Conservation (phyloP, 1,140 invertebrate genomes). For the Zelostemma sp. region DNA sequence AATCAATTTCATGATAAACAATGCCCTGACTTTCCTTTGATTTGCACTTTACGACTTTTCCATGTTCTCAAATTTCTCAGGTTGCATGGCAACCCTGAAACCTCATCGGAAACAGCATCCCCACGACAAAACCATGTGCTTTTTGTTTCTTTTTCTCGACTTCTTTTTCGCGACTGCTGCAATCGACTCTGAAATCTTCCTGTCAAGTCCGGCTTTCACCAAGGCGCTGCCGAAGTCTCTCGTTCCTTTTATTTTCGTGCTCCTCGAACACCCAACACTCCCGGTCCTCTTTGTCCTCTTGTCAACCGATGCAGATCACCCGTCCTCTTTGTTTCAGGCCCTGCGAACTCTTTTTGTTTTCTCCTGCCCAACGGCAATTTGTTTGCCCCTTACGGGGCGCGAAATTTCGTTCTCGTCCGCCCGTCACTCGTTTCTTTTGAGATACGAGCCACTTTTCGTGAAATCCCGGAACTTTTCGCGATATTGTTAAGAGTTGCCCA, state of each 20-base stretch:
- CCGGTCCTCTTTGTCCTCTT: slow-evolving; percentile 18
- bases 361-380: background rate
- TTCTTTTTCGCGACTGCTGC: slow-evolving; percentile 20
- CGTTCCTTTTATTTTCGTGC: slow-evolving; percentile 10
- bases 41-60: too few species aligned
- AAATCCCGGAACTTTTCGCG: too few species aligned
- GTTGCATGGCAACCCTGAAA: too few species aligned
- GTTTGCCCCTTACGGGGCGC: slow-evolving; percentile 4
- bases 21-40: too few species aligned
- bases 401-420: slow-evolving; percentile 11
- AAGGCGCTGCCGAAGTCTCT: slow-evolving; percentile 9
- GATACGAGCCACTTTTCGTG: too few species aligned
- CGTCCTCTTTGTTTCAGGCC: slow-evolving; percentile 11
- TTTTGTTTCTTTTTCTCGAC: slow-evolving; percentile 6
- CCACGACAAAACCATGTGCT: background rate
- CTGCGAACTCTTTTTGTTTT: slow-evolving; percentile 6
- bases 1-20: too few species aligned
- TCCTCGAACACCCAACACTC: slow-evolving; percentile 5
- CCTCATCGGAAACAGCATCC: too few species aligned
- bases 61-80: too few species aligned
- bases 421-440: background rate
- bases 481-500: too few species aligned
- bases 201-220: slow-evolving; percentile 28
- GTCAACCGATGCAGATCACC: slow-evolving; percentile 23
- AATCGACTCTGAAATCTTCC: slow-evolving; percentile 19